Evolutionary conservation across 2,888 invertebrate genomes (phyloP), one percentile per base, ranked within the genome.

Genomic region (Carpatolechia fugitivella): DNA sequence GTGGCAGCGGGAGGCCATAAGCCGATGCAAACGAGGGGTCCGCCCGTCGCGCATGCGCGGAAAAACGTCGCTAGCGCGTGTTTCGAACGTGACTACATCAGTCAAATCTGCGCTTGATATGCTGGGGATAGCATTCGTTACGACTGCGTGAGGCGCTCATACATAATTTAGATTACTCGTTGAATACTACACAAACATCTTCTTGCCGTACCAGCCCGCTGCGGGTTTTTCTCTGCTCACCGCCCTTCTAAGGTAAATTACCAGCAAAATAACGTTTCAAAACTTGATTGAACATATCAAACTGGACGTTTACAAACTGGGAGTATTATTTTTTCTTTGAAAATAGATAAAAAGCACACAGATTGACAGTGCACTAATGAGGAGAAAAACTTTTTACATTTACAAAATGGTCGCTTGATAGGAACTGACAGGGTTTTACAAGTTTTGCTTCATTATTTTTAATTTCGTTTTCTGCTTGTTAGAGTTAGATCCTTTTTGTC

Each of bases 21-120:
- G 60, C 54, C 69, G 69, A 84, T 84, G 85, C 74, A 80, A 83
- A 84, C 71, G 66, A 71, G 70, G n/a, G 55, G 58, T 60, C 64
- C 61, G 59, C 66, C 66, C 70, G 78, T 69, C 75, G 65, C 68
- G 65, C 66, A 70, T 72, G 71, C 64, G 69, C 66, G 74, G 80
- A 82, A 82, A 82, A 82, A 82, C 79, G 74, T 72, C 75, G 64
- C 71, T 74, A 76, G 79, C 81, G 76, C 79, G 78, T 79, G 80
- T 78, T 72, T 65, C 52, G 69, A 65, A 82, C 80, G 82, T 84
- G 85, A 82, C 83, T 76, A 76, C 81, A 85, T 85, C 84, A 84
- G 82, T 84, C 82, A 83, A 84, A 84, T 83, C 79, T 80, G 69
- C 76, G 70, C 74, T 82, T 76, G 81, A 83, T 84, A 84, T 84